These are phyloP conservation scores for Bubo blakistoni DNA, from an alignment of 2,113 vertebrate species.

Conservation along the genomic window DNA sequence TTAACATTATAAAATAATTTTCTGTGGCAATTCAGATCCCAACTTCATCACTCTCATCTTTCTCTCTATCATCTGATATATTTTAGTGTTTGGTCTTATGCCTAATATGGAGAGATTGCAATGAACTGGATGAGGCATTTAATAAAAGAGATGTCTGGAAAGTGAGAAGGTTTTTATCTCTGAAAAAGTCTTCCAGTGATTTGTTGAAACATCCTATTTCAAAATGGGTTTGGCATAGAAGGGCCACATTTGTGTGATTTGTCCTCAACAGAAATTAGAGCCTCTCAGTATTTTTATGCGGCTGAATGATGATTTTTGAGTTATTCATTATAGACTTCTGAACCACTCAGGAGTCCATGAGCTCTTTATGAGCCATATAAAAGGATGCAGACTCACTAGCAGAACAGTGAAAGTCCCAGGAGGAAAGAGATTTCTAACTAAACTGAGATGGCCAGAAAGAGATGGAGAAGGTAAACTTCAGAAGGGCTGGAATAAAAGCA, in stretches of 20 bases:
- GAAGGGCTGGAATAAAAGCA: conserved; percentile 9
- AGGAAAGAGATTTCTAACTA: conserved; percentile 17
- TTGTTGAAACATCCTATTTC: conserved; percentile 17
- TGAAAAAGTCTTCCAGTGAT: conserved; percentile 1
- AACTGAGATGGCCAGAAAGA: neutral
- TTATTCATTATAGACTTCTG: conserved; percentile 23
- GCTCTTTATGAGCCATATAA: conserved; percentile 27
- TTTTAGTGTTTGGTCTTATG: conserved; percentile 28
- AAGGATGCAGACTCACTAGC: conserved; percentile 2
- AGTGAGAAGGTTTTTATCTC: conserved; percentile 6
- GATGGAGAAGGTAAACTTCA: neutral
- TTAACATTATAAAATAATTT: conserved; percentile 33
- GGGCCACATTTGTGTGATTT: neutral
- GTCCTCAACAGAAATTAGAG: conserved; percentile 32
- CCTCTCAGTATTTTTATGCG: neutral
- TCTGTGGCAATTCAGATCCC: neutral
- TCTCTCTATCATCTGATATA: neutral
- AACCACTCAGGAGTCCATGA: neutral
- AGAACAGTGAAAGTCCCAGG: conserved; percentile 3
- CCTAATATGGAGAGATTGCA: neutral
- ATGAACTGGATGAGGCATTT: neutral
- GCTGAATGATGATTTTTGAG: conserved; percentile 6
- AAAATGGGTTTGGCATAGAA: conserved; percentile 13
- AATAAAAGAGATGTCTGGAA: conserved; percentile 28
- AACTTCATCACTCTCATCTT: conserved; percentile 3